A percentile compares a stretch with the other conserved stretches of the same genome.
Conservation (phyloP, 2,888 invertebrate species). For the Thymelicus lineola region DNA sequence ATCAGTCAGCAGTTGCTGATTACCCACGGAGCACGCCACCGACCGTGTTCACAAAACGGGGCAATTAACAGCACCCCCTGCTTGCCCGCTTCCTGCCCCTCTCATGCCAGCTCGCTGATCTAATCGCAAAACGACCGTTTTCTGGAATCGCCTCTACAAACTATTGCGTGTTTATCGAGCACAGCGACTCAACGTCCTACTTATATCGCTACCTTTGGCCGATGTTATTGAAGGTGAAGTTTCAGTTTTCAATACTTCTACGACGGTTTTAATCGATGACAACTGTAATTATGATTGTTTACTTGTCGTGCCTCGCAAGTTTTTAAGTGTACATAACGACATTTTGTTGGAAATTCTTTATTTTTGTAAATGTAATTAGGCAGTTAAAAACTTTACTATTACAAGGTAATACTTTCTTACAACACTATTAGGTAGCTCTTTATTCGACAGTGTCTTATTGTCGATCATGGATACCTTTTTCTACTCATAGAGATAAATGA, state of each 20-base stretch:
- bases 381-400: no score
- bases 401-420: no score
- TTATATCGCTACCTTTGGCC: slow-evolving; percentile 27
- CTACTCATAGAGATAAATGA: no score
- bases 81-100: slow-evolving; percentile 50
- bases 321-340: background rate
- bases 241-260: slow-evolving; percentile 17
- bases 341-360: no score
- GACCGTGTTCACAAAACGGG: slow-evolving; percentile 85
- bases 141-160: slow-evolving; percentile 83
- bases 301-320: background rate
- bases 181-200: slow-evolving; percentile 27
- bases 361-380: no score
- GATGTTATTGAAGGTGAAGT: slow-evolving; percentile 22
- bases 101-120: slow-evolving; percentile 65
- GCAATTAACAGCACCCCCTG: slow-evolving; percentile 79
- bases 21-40: slow-evolving; percentile 80
- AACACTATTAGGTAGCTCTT: no score
- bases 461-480: no score
- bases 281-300: background rate
- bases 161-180: slow-evolving; percentile 69
- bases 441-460: no score
- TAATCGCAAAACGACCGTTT: slow-evolving; percentile 85
- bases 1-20: slow-evolving; percentile 83
- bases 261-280: background rate